Conservation (phyloP, 1,140 invertebrate species). For the Platorchestia sp. region DNA sequence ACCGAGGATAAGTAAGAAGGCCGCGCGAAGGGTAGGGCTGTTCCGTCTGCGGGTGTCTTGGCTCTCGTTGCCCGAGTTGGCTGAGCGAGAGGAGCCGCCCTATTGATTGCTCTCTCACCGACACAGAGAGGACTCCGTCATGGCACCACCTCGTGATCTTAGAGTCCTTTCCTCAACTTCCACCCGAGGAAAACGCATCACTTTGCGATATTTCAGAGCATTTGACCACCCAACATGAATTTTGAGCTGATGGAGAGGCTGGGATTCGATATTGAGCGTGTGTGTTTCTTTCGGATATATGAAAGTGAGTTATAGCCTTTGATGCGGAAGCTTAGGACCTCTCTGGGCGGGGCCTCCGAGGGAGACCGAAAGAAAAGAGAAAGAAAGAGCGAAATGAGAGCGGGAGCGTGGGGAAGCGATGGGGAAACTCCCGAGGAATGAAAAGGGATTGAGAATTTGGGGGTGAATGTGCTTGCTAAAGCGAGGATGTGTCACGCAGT, state of each 20-base stretch:
- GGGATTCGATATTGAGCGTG: background rate
- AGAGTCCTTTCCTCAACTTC: background rate
- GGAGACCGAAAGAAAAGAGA: background rate
- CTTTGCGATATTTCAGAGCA: background rate
- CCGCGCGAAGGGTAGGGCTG: background rate
- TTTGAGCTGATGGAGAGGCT: background rate
- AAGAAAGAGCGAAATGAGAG: slow-evolving; percentile 11
- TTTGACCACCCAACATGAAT: background rate
- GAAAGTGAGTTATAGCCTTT: background rate
- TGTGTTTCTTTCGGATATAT: background rate
- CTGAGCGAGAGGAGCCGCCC: slow-evolving; percentile 39
- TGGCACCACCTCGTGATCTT: slow-evolving; percentile 22
- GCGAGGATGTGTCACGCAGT: background rate
- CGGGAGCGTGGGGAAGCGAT: background rate
- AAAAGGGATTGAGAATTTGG: background rate
- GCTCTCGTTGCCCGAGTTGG: background rate
- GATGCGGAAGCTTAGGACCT: background rate
- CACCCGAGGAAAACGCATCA: background rate
- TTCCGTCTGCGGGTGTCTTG: slow-evolving; percentile 1
- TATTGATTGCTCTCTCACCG: slow-evolving; percentile 25
- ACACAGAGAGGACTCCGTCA: slow-evolving; percentile 30
- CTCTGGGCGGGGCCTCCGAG: background rate
- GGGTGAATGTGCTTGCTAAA: slow-evolving; percentile 44
- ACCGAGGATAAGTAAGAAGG: background rate
- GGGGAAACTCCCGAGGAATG: background rate